Evolutionary conservation across 2,888 invertebrate species (phyloP).

Genomic region (Brachypalpus laphriformis): DNA sequence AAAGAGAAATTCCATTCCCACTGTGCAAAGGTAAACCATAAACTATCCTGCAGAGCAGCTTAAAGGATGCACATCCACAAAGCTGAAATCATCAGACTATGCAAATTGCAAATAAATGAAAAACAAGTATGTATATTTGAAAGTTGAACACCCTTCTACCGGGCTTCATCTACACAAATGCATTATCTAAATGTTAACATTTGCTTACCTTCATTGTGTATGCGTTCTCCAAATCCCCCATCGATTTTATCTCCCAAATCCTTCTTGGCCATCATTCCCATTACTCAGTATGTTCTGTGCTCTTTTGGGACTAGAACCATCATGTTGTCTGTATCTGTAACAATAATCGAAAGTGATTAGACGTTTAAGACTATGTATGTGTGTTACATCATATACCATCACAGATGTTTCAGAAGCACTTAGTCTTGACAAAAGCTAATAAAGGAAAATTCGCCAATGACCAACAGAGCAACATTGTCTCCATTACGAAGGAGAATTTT

Average conservation of each 20-base stretch:
- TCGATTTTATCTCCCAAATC: background rate
- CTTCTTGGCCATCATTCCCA: background rate
- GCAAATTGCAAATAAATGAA: background rate
- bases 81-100: background rate
- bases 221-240: background rate
- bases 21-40: background rate
- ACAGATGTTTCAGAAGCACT: background rate
- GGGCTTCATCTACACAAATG: background rate
- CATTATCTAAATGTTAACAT: background rate
- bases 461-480: background rate
- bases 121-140: background rate
- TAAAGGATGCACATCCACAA: background rate
- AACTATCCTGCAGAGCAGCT: background rate
- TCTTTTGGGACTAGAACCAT: background rate
- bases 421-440: background rate
- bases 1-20: background rate
- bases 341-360: background rate
- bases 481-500: background rate
- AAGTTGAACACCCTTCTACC: background rate
- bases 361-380: background rate
- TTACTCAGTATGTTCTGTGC: background rate
- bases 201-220: background rate
- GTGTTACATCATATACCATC: background rate
- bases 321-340: background rate
- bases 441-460: background rate